These are phyloP conservation scores for Sinocyclocheilus anophthalmus DNA, from an alignment of 2,113 vertebrate genomes.

Conservation along the genomic window DNA sequence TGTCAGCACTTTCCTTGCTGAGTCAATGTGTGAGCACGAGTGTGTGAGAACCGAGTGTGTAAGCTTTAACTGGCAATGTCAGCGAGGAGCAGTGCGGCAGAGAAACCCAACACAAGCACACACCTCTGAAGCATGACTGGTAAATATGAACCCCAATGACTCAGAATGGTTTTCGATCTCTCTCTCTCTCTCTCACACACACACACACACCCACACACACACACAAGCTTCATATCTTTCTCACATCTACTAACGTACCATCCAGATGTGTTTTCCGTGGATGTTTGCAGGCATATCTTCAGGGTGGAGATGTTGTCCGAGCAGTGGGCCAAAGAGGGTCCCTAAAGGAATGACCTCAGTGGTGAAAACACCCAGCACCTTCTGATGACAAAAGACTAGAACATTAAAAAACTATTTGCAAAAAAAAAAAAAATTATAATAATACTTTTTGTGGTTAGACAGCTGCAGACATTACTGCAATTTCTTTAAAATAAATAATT, in stretches of 20 bases:
- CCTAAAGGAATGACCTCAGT: neutral
- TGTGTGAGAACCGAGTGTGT: too few species aligned
- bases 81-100: neutral
- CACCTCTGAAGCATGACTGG: slow-evolving; percentile 6
- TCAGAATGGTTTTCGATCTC: neutral
- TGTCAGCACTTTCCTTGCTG: too few species aligned
- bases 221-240: too few species aligned
- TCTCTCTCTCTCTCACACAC: neutral
- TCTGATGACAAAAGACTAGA: neutral
- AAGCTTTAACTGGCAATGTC: too few species aligned
- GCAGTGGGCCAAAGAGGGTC: neutral
- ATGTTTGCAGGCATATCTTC: neutral
- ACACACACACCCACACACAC: too few species aligned
- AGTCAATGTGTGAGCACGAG: too few species aligned
- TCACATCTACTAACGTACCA: too few species aligned
- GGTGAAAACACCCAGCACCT: neutral
- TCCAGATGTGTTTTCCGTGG: slow-evolving; percentile 5
- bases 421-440: too few species aligned
- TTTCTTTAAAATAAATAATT: too few species aligned
- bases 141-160: slow-evolving; percentile 30
- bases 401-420: neutral
- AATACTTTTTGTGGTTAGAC: too few species aligned
- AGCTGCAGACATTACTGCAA: too few species aligned
- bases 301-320: neutral
- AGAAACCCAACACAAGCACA: slow-evolving; percentile 23